These are phyloP conservation scores for Eriocheir sinensis DNA, from an alignment of 1,140 invertebrate species.

Conservation along the genomic window DNA sequence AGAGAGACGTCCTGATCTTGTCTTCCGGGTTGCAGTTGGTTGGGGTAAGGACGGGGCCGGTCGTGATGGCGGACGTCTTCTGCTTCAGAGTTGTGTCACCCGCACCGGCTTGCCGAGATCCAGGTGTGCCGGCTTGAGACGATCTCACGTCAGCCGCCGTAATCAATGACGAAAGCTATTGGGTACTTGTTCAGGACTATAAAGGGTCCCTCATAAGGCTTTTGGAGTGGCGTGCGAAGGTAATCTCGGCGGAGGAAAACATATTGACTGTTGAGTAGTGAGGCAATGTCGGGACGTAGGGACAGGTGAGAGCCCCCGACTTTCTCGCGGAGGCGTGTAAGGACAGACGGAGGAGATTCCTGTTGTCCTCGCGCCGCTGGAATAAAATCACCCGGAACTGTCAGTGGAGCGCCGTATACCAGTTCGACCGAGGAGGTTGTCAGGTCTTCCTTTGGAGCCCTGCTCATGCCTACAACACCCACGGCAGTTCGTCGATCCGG, in stretches of 20 bases:
- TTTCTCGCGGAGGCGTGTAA: no score
- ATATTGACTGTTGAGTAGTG: neutral
- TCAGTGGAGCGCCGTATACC: no score
- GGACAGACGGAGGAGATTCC: no score
- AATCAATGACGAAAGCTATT: constrained; percentile 35
- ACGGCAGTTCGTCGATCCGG: neutral
- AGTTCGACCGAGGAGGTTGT: no score
- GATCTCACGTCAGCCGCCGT: constrained; percentile 3
- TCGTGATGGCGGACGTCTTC: constrained; percentile 19
- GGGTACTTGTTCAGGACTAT: neutral
- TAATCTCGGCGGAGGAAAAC: constrained; percentile 6
- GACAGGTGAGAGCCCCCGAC: no score
- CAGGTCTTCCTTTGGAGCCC: no score
- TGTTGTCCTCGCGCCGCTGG: no score
- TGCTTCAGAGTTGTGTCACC: neutral
- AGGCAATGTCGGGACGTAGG: no score
- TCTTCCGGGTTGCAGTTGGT: neutral
- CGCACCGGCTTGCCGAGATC: constrained; percentile 23
- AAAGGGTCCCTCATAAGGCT: neutral
- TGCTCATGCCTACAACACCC: no score
- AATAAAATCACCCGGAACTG: no score
- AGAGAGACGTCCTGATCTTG: neutral
- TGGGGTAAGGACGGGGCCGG: neutral
- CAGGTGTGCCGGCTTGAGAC: constrained; percentile 36
- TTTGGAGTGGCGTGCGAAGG: neutral